A percentile compares a stretch with the other conserved stretches of the same genome.
phyloP scores from a whole-genome alignment of 1,140 invertebrate genomes.

The Heterodera carotae region DNA sequence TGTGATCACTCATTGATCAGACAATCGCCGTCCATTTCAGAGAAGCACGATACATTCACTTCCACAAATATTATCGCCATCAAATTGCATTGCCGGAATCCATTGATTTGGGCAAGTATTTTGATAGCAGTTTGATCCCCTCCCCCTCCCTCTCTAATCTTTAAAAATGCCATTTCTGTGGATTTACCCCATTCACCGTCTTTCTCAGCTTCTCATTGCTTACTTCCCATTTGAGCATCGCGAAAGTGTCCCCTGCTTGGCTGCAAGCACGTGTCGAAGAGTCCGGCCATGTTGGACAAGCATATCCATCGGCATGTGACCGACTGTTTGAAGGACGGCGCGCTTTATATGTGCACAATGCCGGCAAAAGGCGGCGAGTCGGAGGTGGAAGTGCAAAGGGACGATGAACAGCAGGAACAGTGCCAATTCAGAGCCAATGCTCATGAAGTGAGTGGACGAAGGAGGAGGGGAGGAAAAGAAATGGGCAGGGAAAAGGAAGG shows the following conservation, averaged over 20 bases:
- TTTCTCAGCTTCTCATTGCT: not conserved
- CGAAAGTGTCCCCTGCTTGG: constrained; percentile 61
- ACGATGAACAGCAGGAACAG: not conserved
- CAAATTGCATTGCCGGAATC: constrained; percentile 58
- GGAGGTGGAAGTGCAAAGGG: constrained; percentile 3
- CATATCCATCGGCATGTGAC: constrained; percentile 57
- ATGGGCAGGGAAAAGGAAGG: too few species aligned
- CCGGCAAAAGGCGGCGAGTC: constrained; percentile 13
- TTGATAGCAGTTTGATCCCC: too few species aligned
- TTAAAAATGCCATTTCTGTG: too few species aligned
- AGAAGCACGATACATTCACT: constrained; percentile 63
- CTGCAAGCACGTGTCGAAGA: constrained; percentile 62
- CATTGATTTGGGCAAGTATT: constrained; percentile 60
- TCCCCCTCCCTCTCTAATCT: too few species aligned
- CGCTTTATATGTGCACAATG: constrained; percentile 25
- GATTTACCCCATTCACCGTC: too few species aligned
- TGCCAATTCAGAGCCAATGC: constrained; percentile 7
- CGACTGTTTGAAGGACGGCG: constrained; percentile 53
- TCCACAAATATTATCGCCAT: constrained; percentile 65
- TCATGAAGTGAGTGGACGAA: not conserved
- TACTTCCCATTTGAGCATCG: constrained; percentile 47
- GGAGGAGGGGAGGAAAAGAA: too few species aligned
- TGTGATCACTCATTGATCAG: not conserved
- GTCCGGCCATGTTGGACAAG: constrained; percentile 64
- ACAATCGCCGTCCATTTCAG: not conserved